Conservation (phyloP, 2,113 vertebrate species). For the Poeciliopsis retropinna region DNA sequence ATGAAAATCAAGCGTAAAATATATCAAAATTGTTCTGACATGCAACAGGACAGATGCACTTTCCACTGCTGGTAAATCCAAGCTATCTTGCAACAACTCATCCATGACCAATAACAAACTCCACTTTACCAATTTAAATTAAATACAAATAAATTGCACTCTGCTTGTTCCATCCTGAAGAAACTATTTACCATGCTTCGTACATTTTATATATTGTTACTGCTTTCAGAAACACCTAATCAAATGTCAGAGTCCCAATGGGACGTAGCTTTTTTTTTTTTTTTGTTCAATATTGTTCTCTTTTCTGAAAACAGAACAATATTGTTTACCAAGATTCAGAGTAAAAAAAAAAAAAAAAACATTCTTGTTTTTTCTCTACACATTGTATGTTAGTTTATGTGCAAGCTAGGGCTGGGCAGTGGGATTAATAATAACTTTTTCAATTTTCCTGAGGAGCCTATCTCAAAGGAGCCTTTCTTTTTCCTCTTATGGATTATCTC, state of each 20-base stretch:
- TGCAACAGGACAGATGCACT: no score
- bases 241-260: constrained; percentile 10
- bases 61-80: no score
- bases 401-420: constrained; percentile 18
- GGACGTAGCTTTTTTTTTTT: neutral
- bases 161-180: neutral
- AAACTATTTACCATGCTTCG: neutral
- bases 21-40: no score
- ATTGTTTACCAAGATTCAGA: constrained; percentile 7
- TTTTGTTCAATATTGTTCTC: neutral
- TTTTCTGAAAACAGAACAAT: neutral
- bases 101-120: constrained; percentile 2
- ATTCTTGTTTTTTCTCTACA: constrained; percentile 16
- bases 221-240: neutral
- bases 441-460: constrained; percentile 64
- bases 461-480: constrained; percentile 63
- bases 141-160: neutral
- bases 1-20: no score
- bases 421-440: constrained; percentile 70
- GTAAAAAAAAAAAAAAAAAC: neutral
- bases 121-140: neutral
- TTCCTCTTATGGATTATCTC: constrained; percentile 42
- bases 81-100: no score
- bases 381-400: constrained; percentile 8
- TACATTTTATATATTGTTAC: constrained; percentile 7